Evolutionary conservation across 2,888 invertebrate species (phyloP).

Genomic region (Exephanes ischioxanthus): DNA sequence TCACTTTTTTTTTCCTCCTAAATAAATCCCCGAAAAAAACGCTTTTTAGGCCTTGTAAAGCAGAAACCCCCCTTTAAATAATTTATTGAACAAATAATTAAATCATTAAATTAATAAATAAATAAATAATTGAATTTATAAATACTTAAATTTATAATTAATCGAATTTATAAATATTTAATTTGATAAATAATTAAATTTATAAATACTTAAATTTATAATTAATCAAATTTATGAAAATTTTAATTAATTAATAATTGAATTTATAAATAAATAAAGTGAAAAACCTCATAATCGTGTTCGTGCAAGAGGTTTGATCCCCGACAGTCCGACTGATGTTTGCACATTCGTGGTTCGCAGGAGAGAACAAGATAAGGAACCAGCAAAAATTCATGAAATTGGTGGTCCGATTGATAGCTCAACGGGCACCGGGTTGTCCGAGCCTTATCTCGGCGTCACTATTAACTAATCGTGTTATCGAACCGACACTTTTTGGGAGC

Average conservation of each 20-base stretch:
- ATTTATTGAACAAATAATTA: too few species aligned
- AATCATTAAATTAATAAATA: not conserved
- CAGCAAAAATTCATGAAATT: not conserved
- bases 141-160: not conserved
- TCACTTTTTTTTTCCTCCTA: too few species aligned
- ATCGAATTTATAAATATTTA: not conserved
- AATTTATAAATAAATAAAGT: not conserved
- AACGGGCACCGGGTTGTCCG: not conserved
- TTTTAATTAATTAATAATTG: not conserved
- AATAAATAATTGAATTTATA: too few species aligned
- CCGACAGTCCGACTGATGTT: constrained; percentile 36
- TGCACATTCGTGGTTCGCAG: constrained; percentile 50
- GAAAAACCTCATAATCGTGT: constrained; percentile 48
- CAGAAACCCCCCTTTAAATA: too few species aligned
- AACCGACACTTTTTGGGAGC: not conserved
- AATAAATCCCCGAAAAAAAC: too few species aligned
- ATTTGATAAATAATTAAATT: too few species aligned
- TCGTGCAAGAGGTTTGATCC: constrained; percentile 32
- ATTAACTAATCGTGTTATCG: not conserved
- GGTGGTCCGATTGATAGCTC: not conserved
- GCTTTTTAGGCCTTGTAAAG: too few species aligned
- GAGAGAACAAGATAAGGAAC: not conserved
- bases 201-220: too few species aligned
- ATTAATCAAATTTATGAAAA: too few species aligned
- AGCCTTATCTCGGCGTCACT: not conserved